A percentile compares a stretch with the other conserved stretches of the same genome.
Evolutionary conservation across 2,797 vertebrate species (phyloP).

Genomic region (Lophotriccus pileatus): DNA sequence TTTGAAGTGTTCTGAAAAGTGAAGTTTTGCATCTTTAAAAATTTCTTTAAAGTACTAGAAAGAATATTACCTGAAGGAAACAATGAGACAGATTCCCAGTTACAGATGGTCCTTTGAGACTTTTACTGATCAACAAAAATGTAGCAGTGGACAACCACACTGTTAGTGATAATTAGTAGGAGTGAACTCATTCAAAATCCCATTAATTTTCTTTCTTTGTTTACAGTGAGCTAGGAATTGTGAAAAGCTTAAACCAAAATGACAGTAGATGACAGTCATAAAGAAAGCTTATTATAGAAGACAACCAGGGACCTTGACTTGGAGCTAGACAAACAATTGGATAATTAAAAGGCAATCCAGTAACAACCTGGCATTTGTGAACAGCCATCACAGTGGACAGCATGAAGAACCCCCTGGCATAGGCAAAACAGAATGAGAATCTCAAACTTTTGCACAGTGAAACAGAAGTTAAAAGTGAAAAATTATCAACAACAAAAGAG

Average conservation of each 20-base stretch:
- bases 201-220: constrained; percentile 32
- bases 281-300: not conserved
- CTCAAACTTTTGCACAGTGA: not conserved
- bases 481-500: not conserved
- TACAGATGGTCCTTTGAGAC: constrained; percentile 27
- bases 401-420: not conserved
- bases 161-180: constrained; percentile 28
- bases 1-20: not conserved
- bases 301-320: not conserved
- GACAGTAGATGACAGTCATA: not conserved
- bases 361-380: not conserved
- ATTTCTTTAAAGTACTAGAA: constrained; percentile 38
- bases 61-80: constrained; percentile 51
- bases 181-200: constrained; percentile 28
- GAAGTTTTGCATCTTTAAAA: constrained; percentile 38
- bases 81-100: constrained; percentile 45
- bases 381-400: not conserved
- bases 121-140: not conserved
- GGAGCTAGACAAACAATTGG: not conserved
- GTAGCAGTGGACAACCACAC: not conserved
- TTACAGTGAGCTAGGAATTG: constrained; percentile 52
- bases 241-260: constrained; percentile 45
- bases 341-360: not conserved
- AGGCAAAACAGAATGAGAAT: not conserved
- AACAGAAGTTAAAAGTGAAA: not conserved